These are phyloP conservation scores for Eubasilissa regina DNA, from an alignment of 1,140 invertebrate species.

Conservation along the genomic window DNA sequence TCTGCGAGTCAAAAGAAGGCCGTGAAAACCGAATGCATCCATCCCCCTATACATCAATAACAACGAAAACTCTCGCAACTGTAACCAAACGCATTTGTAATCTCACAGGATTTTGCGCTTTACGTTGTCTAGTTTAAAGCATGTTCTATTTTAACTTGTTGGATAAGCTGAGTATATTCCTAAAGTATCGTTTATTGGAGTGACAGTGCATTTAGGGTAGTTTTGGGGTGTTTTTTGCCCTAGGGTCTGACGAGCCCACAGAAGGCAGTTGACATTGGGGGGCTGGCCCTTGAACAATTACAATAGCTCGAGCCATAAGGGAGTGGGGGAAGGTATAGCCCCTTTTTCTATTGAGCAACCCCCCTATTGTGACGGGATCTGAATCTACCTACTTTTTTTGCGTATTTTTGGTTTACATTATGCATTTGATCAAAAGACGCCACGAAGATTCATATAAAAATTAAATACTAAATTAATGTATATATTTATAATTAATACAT, in stretches of 20 bases:
- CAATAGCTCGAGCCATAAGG: slow-evolving; percentile 49
- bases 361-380: slow-evolving; percentile 14
- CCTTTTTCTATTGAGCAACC: slow-evolving; percentile 50
- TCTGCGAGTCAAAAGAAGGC: slow-evolving; percentile 54
- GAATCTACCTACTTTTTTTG: slow-evolving; percentile 32
- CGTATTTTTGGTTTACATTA: slow-evolving; percentile 16
- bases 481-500: no score
- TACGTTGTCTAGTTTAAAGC: not conserved
- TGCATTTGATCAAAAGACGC: slow-evolving; percentile 12
- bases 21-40: slow-evolving; percentile 50
- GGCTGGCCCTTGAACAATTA: slow-evolving; percentile 55
- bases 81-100: not conserved
- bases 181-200: slow-evolving; percentile 25
- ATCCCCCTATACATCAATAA: slow-evolving; percentile 45
- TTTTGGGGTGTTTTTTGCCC: slow-evolving; percentile 51
- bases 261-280: slow-evolving; percentile 55
- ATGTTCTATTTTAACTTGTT: not conserved
- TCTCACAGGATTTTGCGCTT: slow-evolving; percentile 15
- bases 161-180: not conserved
- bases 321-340: slow-evolving; percentile 51
- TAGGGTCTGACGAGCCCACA: slow-evolving; percentile 50
- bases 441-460: no score
- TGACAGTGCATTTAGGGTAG: slow-evolving; percentile 58
- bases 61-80: slow-evolving; percentile 16
- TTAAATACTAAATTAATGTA: no score